Evolutionary conservation across 1,140 invertebrate genomes (phyloP), one percentile per base, ranked within the genome.

Genomic region (Drosophila busckii): DNA sequence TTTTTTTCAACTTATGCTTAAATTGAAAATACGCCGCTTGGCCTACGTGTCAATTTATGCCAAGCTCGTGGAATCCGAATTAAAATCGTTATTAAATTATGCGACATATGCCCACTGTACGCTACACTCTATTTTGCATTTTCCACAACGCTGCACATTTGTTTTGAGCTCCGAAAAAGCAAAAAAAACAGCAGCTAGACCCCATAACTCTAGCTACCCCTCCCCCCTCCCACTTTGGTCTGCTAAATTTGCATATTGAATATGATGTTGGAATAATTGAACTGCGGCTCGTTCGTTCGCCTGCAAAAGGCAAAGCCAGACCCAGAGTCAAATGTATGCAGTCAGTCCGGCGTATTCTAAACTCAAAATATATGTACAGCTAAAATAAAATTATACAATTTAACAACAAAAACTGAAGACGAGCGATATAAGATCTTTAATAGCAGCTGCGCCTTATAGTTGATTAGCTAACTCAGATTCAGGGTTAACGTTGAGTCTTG

Each of bases 181-280:
- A 31, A 9, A 41, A 42, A 48, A 48, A 31, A 37, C 15, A 16
- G 23, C 31, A 17, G 19, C 13, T 13, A 28, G 16, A 1, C 2
- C 15, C 12, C 17, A 23, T 19, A 32, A 6, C 12, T 15, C 19
- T 17, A 10, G 10, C 25, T n/a, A 0, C 12, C 17, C 5, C 9
- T 56, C 28, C 26, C 44, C 44, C 31, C 58, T 53, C 44, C 49
- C 59, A 56, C 56, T 41, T 60, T 42, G 42, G 9, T 61, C 58
- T 32, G 40, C 25, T 20, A 16, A 28, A 73, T 73, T 73, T 75
- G 70, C 70, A 73, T 73, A 75, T 64, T 75, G 70, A 75, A 73
- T 73, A 75, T 73, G 64, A 73, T 55, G 64, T 64, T 69, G 53
- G 64, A 75, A 75, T 73, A 73, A 73, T 75, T 73, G 70, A 69